These are phyloP conservation scores for Parnassius apollo DNA, from an alignment of 2,888 invertebrate genomes.

Conservation along the genomic window DNA sequence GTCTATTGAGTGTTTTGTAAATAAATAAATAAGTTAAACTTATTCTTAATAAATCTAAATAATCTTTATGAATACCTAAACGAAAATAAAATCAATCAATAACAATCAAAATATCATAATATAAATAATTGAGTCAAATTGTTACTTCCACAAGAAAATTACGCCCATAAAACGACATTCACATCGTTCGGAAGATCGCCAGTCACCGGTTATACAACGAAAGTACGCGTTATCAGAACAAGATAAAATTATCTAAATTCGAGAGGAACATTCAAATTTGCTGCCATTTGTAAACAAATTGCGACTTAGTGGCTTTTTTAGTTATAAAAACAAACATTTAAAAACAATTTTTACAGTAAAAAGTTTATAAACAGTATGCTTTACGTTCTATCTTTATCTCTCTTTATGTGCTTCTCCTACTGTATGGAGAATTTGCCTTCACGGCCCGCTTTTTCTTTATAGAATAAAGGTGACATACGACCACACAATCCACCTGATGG, in stretches of 20 bases:
- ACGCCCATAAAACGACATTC: conserved; percentile 17
- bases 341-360: conserved; percentile 6
- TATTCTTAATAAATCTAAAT: no score
- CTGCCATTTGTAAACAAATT: conserved; percentile 26
- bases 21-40: no score
- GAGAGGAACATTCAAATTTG: conserved; percentile 26
- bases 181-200: conserved; percentile 16
- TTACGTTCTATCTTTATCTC: not conserved
- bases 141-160: conserved; percentile 10
- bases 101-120: not conserved
- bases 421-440: no score
- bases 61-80: conserved; percentile 1
- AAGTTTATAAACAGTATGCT: conserved; percentile 7
- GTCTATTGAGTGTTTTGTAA: no score
- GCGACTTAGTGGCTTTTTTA: conserved; percentile 23
- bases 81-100: conserved; percentile 2
- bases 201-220: conserved; percentile 19
- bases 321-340: conserved; percentile 16
- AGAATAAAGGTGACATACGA: no score
- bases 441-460: no score
- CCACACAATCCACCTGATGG: no score
- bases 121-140: conserved; percentile 8
- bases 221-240: conserved; percentile 26
- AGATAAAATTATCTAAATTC: conserved; percentile 28
- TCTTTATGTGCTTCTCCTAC: no score